Conservation (phyloP, 35 echinoderm and acorn worm species). For the Eucidaris tribuloides region DNA sequence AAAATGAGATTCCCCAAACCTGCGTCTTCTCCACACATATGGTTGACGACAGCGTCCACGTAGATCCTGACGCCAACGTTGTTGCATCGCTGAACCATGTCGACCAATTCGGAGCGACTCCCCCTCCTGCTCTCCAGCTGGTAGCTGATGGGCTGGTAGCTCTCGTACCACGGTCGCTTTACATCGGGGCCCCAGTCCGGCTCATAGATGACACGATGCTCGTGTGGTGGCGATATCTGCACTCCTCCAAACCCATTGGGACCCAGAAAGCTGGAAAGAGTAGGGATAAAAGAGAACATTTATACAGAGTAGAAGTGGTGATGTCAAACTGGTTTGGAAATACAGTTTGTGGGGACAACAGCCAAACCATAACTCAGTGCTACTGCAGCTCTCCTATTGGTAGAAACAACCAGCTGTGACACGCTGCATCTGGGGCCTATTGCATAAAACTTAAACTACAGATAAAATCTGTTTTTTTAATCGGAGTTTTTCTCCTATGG, state of each 20-base stretch:
- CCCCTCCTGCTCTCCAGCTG: constrained; percentile 70
- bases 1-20: not conserved
- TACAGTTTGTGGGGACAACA: no score
- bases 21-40: constrained; percentile 58
- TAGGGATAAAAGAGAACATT: no score
- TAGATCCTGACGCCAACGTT: constrained; percentile 72
- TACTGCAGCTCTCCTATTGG: no score
- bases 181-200: not conserved
- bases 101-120: constrained; percentile 30
- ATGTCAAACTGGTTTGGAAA: no score
- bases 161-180: constrained; percentile 72
- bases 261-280: constrained; percentile 42
- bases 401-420: no score
- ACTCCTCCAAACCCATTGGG: constrained; percentile 77
- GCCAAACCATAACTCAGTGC: no score
- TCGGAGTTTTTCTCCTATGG: no score
- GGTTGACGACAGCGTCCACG: constrained; percentile 81
- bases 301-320: no score
- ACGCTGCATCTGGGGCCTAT: no score
- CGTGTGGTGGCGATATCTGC: constrained; percentile 77
- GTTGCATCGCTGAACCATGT: constrained; percentile 83
- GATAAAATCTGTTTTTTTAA: no score
- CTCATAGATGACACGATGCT: constrained; percentile 46
- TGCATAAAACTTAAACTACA: no score
- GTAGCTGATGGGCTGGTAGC: constrained; percentile 90